Evolutionary conservation across 1,140 invertebrate species (phyloP), one percentile per base, ranked within the genome.

Genomic region (Bacillus rossius): DNA sequence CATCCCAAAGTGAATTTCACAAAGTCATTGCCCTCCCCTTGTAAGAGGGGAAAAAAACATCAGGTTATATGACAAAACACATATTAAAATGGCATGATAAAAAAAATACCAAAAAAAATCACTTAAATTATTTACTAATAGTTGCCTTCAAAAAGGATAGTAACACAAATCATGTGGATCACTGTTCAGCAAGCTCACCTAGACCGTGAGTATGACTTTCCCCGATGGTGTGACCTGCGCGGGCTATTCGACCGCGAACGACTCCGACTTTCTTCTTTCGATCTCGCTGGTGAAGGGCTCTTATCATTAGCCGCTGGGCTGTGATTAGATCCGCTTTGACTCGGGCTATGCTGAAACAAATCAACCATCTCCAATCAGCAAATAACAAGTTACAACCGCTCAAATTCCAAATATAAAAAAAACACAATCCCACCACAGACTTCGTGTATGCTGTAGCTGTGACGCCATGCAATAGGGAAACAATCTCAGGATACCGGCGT

Each of bases 241-340:
- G 25, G 49, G 37, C 59, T 61, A 43, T 57, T 48, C 13, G 62
- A 63, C n/a, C 51, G 45, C 23, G 59, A 58, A 38, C 59, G 49
- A 42, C 61, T 63, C 54, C 58, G 42, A n/a, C 48, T 61, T 8
- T 61, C 55, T 43, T 61, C 59, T 37, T 55, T 55, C 40, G 61
- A 63, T 19, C 59, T 49, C 17, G 54, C 20, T 34, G 59, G 62
- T 13, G 55, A 38, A 26, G 60, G 59, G 23, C 42, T 58, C 43
- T 63, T 63, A 56, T 63, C 59, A 60, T 63, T 60, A 34, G 59
- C 52, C 45, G 57, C 53, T 40, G 58, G 58, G 41, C 61, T 63
- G 40, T 60, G 52, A 60, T 60, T 52, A 29, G 61, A 63, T 40
- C 61, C 61, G 41, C 61, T 63, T 26, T 60, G 57, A 55, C 59